phyloP scores from a whole-genome alignment of 2,888 invertebrate genomes.

The Drosophila rubida region DNA sequence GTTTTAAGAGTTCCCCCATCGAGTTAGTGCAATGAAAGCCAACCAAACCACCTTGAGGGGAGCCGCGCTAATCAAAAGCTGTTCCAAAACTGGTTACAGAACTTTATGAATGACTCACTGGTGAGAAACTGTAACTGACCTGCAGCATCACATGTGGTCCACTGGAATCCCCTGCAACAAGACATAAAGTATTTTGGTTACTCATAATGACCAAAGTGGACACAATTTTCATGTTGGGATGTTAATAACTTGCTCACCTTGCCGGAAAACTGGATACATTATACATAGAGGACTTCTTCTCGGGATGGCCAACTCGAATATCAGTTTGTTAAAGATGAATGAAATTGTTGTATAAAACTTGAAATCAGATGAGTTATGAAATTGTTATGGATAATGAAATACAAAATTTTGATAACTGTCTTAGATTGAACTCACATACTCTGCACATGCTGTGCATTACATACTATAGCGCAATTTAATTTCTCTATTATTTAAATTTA shows the following conservation, averaged over 20 bases:
- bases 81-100: constrained; percentile 58
- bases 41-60: constrained; percentile 60
- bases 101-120: constrained; percentile 32
- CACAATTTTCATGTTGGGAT: background rate
- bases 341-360: too few species aligned
- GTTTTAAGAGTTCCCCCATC: constrained; percentile 1
- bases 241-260: constrained; percentile 60
- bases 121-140: constrained; percentile 66
- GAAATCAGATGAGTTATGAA: too few species aligned
- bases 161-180: constrained; percentile 84
- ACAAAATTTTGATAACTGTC: too few species aligned
- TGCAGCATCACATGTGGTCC: constrained; percentile 84
- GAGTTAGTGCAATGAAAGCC: background rate
- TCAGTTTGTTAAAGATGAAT: too few species aligned
- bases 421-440: too few species aligned
- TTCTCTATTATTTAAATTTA: background rate
- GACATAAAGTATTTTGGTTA: constrained; percentile 45
- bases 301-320: too few species aligned
- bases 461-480: too few species aligned
- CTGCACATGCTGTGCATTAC: too few species aligned
- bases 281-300: constrained; percentile 57
- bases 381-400: too few species aligned
- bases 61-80: constrained; percentile 2
- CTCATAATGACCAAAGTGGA: background rate
- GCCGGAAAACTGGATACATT: constrained; percentile 63